Evolutionary conservation across 2,888 invertebrate species (phyloP).

Genomic region (Drosophila eohydei): DNA sequence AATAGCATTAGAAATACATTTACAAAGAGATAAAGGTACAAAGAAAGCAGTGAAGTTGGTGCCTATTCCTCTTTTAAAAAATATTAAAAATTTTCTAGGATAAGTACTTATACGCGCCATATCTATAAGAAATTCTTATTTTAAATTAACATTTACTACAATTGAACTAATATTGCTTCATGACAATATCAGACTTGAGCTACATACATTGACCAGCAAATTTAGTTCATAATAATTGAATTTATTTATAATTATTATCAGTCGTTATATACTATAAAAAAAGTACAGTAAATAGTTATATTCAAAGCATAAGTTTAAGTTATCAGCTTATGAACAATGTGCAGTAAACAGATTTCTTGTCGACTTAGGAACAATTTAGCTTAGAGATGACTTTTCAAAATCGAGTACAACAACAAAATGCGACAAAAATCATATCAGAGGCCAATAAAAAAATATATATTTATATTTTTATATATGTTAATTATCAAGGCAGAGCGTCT

Average conservation of each 20-base stretch:
- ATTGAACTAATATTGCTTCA: too few relatives aligned
- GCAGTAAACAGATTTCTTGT: not conserved
- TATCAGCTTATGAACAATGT: conserved; percentile 5
- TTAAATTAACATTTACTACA: too few relatives aligned
- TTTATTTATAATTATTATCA: not conserved
- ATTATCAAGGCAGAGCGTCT: conserved; percentile 23
- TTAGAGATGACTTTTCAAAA: not conserved
- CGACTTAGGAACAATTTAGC: not conserved
- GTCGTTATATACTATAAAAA: not conserved
- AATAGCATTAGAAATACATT: too few relatives aligned
- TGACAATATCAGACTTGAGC: too few relatives aligned
- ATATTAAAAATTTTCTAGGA: too few relatives aligned
- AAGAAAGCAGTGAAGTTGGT: too few relatives aligned
- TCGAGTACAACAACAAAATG: conserved; percentile 6
- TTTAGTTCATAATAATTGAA: not conserved
- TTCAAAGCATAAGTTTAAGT: not conserved
- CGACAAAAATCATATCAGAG: conserved; percentile 18
- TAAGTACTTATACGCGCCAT: too few relatives aligned
- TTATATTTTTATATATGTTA: not conserved
- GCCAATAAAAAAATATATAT: not conserved
- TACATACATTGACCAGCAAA: not conserved
- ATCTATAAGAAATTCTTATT: too few relatives aligned
- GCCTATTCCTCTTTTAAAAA: too few relatives aligned
- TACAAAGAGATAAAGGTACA: too few relatives aligned
- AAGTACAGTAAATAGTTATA: conserved; percentile 4